Conservation (phyloP, 2,113 vertebrate genomes). For the Chelonoidis abingdonii region DNA sequence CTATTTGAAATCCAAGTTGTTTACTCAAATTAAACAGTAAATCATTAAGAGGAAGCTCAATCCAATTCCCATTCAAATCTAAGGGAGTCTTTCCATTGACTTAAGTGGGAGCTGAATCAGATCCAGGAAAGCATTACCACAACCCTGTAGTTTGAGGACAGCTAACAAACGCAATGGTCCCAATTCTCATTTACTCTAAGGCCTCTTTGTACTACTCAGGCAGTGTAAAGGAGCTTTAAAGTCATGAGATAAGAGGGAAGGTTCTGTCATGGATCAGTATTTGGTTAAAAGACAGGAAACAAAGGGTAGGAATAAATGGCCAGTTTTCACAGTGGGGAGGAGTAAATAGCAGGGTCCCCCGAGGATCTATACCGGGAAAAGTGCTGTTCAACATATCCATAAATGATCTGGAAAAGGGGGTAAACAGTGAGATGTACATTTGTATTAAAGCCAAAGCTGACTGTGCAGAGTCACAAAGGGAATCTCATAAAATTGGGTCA, state of each 20-base stretch:
- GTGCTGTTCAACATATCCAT: not conserved
- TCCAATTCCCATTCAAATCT: not conserved
- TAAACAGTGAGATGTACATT: not conserved
- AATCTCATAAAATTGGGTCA: not conserved
- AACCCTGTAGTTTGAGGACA: not conserved
- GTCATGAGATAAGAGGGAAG: not conserved
- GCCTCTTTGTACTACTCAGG: not conserved
- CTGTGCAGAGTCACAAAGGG: not conserved
- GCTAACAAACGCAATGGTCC: accelerated
- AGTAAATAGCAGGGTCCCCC: not conserved
- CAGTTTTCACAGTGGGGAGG: not conserved
- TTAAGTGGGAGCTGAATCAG: not conserved
- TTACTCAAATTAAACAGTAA: not conserved
- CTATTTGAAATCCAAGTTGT: slow-evolving; percentile 46
- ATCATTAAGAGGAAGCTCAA: not conserved
- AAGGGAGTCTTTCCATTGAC: not conserved
- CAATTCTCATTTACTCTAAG: not conserved
- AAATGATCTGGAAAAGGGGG: not conserved
- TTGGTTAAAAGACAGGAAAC: not conserved
- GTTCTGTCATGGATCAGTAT: not conserved
- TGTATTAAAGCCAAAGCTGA: not conserved
- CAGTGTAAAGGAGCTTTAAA: not conserved
- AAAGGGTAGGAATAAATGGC: not conserved
- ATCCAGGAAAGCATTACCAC: not conserved
- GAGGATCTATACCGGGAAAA: not conserved